phyloP scores from a whole-genome alignment of 1,140 invertebrate species.

The Ephestia elutella region DNA sequence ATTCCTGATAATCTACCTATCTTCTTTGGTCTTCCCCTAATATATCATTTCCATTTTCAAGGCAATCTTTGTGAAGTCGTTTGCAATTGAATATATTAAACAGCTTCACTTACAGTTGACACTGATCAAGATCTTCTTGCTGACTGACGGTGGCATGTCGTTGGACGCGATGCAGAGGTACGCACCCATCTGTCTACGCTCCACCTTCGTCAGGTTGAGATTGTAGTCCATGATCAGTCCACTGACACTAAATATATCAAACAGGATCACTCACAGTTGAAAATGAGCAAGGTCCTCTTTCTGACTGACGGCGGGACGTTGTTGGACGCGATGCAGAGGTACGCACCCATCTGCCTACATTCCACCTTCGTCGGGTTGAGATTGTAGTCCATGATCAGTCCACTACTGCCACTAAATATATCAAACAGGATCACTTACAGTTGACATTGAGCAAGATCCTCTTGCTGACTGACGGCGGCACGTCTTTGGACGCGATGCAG shows the following conservation, averaged over 20 bases:
- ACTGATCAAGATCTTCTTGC: constrained; percentile 83
- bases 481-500: constrained; percentile 84
- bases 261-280: constrained; percentile 82
- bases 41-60: no score
- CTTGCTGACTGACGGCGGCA: constrained; percentile 84
- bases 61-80: no score
- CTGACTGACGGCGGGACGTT: constrained; percentile 85
- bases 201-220: constrained; percentile 79
- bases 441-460: constrained; percentile 83
- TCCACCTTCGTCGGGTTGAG: constrained; percentile 80
- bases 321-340: constrained; percentile 84
- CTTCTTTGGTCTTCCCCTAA: no score
- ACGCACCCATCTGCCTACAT: constrained; percentile 83
- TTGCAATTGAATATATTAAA: background rate
- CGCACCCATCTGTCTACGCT: constrained; percentile 82
- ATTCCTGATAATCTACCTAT: no score
- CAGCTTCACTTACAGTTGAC: constrained; percentile 82
- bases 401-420: constrained; percentile 58
- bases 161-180: constrained; percentile 85
- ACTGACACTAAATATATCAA: constrained; percentile 58
- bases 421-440: constrained; percentile 78
- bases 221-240: constrained; percentile 76
- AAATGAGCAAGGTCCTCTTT: constrained; percentile 82
- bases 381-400: constrained; percentile 76
- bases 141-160: constrained; percentile 84